Base-by-base conservation (phyloP, 2,797 vertebrate species). In the Muscicapa comitata region DNA sequence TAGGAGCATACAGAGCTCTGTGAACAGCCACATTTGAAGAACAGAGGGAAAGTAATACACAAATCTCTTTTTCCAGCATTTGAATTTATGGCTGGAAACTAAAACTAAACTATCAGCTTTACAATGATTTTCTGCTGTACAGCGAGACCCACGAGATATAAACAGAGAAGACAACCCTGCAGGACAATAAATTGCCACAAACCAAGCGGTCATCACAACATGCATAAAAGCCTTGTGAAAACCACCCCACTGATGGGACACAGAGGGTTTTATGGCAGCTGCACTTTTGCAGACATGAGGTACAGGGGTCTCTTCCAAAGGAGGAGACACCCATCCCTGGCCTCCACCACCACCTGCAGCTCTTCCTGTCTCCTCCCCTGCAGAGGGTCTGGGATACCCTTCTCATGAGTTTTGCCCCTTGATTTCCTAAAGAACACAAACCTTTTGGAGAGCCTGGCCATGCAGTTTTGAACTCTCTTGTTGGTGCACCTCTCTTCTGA, bases 81-180 rank as follows among this genome's bases (percentile, higher is more conserved):
- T 79, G 57, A 92, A 95, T 96, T 96, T 97, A 97, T 66, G 68
- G 57, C 61, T 91, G 58, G 73, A 95, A 94, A 91, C 57, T 45
- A 93, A 95, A 94, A 91, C 57, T 45, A 93, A 90, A 66, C 66
- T 78, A 94, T 78, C 92, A 96, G 74, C 87, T 94, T 88, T 66
- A 20, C 48, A 66, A 28, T 92, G 33, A 93, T 73, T 90, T 92
- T 83, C 50, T 70, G 62, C 70, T 88, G 45, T 75, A 67, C 70
- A 94, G 86, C 5, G 6, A 93, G 78, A 82, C 81, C 58, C 75
- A 38, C 7, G 11, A 78, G 73, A 92, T 80, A 93, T n/a, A 92
- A 97, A 94, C 28, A 90, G 72, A 96, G 75, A 55, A 85, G 72
- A 86, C 83, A 94, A 84, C 42, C 35, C 83, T 11, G 31, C 86